A percentile compares a stretch with the other conserved stretches of the same genome.
Evolutionary conservation across 2,888 invertebrate genomes (phyloP).

Genomic region (Drosophila basisetae): DNA sequence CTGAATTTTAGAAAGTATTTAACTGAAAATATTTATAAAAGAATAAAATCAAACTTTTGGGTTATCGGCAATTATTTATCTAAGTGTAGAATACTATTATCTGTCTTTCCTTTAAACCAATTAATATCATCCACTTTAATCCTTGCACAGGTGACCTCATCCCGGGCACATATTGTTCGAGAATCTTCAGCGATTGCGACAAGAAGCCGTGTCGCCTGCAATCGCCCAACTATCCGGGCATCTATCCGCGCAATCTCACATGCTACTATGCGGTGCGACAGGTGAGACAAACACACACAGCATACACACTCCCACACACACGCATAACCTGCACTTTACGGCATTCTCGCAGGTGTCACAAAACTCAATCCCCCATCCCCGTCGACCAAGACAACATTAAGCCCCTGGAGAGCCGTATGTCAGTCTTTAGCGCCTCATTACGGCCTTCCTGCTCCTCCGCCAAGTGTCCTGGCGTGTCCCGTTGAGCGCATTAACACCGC

Average conservation of each 20-base stretch:
- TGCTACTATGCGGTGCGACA: slow-evolving; percentile 96
- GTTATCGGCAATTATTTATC: not conserved
- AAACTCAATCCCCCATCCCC: slow-evolving; percentile 10
- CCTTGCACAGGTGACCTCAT: slow-evolving; percentile 91
- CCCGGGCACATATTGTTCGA: slow-evolving; percentile 95
- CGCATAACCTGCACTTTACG: slow-evolving; percentile 12
- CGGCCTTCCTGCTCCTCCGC: slow-evolving; percentile 5
- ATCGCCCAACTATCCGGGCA: slow-evolving; percentile 96
- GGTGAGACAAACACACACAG: slow-evolving; percentile 76
- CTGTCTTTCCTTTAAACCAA: not conserved
- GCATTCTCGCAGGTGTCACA: slow-evolving; percentile 27
- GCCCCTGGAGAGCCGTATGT: slow-evolving; percentile 26
- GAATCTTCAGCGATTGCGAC: slow-evolving; percentile 96
- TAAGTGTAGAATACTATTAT: not conserved
- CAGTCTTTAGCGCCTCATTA: slow-evolving; percentile 52
- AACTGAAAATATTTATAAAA: too few relatives aligned
- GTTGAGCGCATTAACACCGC: slow-evolving; percentile 32
- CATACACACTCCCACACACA: not conserved
- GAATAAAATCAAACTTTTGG: too few relatives aligned
- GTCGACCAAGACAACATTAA: slow-evolving; percentile 13
- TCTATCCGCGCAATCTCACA: slow-evolving; percentile 96
- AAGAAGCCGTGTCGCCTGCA: slow-evolving; percentile 95
- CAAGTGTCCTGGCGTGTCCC: not conserved
- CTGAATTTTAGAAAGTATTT: not conserved
- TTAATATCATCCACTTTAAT: not conserved